Evolutionary conservation across 1,140 invertebrate genomes (phyloP).

Genomic region (Brachystomella parvula): DNA sequence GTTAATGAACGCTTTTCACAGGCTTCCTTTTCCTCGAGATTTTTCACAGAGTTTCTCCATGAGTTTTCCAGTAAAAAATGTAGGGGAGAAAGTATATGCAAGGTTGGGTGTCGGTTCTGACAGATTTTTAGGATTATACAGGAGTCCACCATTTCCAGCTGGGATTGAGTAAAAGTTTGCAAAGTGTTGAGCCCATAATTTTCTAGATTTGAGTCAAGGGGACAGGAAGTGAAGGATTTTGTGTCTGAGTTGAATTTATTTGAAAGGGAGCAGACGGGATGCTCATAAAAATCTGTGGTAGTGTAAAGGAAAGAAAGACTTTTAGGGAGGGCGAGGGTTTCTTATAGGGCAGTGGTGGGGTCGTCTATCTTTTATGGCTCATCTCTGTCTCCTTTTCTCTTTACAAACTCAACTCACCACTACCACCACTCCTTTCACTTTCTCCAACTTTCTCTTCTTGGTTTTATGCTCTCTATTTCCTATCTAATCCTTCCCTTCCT

Average conservation of each 20-base stretch:
- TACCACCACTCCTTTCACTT: neutral
- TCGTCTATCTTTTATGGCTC: conserved; percentile 4
- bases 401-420: neutral
- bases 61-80: neutral
- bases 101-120: too few relatives aligned
- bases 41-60: neutral
- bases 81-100: neutral
- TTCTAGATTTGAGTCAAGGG: neutral
- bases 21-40: neutral
- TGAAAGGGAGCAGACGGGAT: neutral
- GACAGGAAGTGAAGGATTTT: neutral
- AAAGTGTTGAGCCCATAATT: neutral
- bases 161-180: neutral
- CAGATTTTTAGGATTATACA: neutral
- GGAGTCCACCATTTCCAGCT: neutral
- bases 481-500: too few relatives aligned
- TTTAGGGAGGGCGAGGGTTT: neutral
- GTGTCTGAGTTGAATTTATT: neutral
- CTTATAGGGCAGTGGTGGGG: neutral
- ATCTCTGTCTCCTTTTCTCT: neutral
- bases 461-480: neutral
- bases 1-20: neutral
- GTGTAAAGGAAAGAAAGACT: too few relatives aligned
- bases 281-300: too few relatives aligned
- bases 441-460: neutral